Conservation (phyloP, 2,888 invertebrate genomes). For the Leptinotarsa rubiginosa region DNA sequence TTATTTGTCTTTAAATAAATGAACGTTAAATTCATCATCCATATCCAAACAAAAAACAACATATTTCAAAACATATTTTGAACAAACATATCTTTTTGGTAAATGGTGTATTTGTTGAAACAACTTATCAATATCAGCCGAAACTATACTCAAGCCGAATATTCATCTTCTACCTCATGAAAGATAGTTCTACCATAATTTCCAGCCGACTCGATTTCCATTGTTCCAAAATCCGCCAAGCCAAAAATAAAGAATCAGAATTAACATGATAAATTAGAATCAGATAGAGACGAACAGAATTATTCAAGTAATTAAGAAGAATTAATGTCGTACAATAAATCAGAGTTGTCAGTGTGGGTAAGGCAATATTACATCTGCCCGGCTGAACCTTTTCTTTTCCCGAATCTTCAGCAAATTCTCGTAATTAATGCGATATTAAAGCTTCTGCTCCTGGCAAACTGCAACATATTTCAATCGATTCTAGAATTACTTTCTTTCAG, state of each 20-base stretch:
- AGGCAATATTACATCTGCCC: constrained; percentile 20
- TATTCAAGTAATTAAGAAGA: constrained; percentile 28
- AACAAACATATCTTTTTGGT: too few relatives aligned
- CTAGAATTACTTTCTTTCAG: constrained; percentile 45
- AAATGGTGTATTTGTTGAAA: too few relatives aligned
- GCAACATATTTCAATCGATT: constrained; percentile 54
- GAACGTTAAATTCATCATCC: too few relatives aligned
- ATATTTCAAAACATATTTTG: too few relatives aligned
- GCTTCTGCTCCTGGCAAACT: constrained; percentile 36
- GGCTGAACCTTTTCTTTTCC: constrained; percentile 23
- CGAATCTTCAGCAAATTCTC: constrained; percentile 20
- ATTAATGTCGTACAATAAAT: constrained; percentile 24
- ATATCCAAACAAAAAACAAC: too few relatives aligned
- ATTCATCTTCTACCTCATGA: not conserved
- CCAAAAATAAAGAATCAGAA: constrained; percentile 13
- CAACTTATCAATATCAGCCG: not conserved
- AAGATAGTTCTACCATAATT: not conserved
- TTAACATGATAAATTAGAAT: constrained; percentile 16
- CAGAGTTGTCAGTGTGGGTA: constrained; percentile 20
- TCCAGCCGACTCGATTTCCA: not conserved
- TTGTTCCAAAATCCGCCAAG: constrained; percentile 11
- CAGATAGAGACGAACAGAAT: constrained; percentile 18
- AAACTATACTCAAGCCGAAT: not conserved
- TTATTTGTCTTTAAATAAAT: too few relatives aligned
- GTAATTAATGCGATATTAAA: constrained; percentile 30